Base-by-base conservation (phyloP, 2,113 vertebrate genomes). In the Cathartes aura region DNA sequence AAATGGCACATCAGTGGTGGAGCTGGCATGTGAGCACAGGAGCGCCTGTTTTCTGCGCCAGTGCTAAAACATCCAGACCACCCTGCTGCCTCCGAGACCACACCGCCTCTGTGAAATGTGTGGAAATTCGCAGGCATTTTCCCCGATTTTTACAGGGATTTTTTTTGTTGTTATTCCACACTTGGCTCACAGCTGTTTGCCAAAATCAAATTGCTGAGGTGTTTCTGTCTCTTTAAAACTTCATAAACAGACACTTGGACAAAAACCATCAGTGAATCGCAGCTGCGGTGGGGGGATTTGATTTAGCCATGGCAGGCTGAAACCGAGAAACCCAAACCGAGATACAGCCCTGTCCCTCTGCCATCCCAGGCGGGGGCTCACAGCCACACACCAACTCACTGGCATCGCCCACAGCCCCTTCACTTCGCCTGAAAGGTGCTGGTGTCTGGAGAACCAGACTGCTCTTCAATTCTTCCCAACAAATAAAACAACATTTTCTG, bases 101-200 rank as follows among this genome's bases (percentile, higher is more conserved):
- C 97, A 98, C 97, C 0, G 95, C 95, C 95, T 98, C 97, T 98
- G 97, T 97, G 97, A 98, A 98, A 98, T 97, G 96, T 97, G 97
- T 97, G 97, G 97, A 98, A 98, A 98, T 98, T 97, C n/a, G 14
- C 94, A 98, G 90, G 97, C 97, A 98, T 98, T 98, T 98, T 97
- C 95, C 93, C 93, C 42, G 90, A 98, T 98, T 98, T 97, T 97
- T 97, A 98, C 97, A 98, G 97, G 96, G 97, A 97, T 98, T 97
- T 98, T 97, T 93, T 15, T 91, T 96, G 96, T 98, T 98, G 95
- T 97, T 95, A 95, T 92, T 97, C 97, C 96, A 91, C 97, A 97
- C 96, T 98, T 97, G 97, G 97, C 83, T 95, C 90, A 73, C 97
- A 98, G 97, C 97, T 98, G 97, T 97, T 97, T 97, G 97, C 97